A percentile compares a stretch with the other conserved stretches of the same genome.
Evolutionary conservation across 2,113 vertebrate genomes (phyloP).

Genomic region (Myodes glareolus): DNA sequence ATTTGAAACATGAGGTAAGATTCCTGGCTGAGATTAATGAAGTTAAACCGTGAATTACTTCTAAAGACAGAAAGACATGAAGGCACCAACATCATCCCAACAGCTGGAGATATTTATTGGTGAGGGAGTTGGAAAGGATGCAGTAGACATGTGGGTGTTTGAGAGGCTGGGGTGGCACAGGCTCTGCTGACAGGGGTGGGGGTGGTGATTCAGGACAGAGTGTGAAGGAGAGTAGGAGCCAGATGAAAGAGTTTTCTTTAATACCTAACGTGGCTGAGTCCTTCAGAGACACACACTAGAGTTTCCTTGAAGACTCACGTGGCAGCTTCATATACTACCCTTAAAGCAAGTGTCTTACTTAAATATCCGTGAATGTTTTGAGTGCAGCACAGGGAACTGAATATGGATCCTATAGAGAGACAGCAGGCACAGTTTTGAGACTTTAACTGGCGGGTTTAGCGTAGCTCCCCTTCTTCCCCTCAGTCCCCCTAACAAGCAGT

Average conservation of each 20-base stretch:
- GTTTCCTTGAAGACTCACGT: not conserved
- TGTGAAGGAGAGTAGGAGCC: no score
- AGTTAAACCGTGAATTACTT: slow-evolving; percentile 41
- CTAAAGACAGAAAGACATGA: not conserved
- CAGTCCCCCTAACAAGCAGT: not conserved
- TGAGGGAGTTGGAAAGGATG: not conserved
- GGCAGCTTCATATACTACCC: not conserved
- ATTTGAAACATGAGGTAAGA: slow-evolving; percentile 57
- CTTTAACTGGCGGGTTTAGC: not conserved
- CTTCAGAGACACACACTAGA: not conserved
- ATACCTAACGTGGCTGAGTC: not conserved
- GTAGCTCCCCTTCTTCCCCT: not conserved
- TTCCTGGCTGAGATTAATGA: slow-evolving; percentile 54
- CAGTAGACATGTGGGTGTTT: not conserved
- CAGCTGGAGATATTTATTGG: not conserved
- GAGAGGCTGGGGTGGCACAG: not conserved
- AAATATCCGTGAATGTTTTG: slow-evolving; percentile 23
- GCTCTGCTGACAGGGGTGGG: accelerated
- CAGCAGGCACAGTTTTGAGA: not conserved
- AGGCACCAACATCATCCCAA: not conserved
- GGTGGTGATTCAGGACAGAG: no score
- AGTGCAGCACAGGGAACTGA: not conserved
- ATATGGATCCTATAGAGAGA: not conserved
- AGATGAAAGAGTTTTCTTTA: not conserved
- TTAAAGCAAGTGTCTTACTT: not conserved